These are phyloP conservation scores for Enteromius anoplus DNA, from an alignment of 2,797 vertebrate species.

Conservation along the genomic window DNA sequence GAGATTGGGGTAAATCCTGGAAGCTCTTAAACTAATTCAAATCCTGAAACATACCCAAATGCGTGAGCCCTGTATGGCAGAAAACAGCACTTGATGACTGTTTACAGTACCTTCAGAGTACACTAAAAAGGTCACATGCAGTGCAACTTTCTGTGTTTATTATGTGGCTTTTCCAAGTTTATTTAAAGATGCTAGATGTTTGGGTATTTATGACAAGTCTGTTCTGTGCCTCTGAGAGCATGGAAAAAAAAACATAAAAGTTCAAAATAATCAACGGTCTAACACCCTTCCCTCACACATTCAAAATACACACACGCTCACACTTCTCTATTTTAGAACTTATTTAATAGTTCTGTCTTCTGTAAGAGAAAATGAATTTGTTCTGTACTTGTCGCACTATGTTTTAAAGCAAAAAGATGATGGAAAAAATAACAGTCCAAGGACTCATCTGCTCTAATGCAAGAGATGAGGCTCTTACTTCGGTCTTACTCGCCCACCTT, in stretches of 20 bases:
- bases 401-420: conserved; percentile 1
- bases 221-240: conserved; percentile 8
- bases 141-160: not conserved
- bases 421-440: not conserved
- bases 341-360: conserved; percentile 12
- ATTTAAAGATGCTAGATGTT: conserved; percentile 32
- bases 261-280: conserved; percentile 38
- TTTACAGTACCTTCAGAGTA: not conserved
- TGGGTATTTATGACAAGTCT: conserved; percentile 26
- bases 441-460: conserved; percentile 15
- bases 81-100: conserved; percentile 3
- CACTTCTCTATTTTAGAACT: conserved; percentile 31
- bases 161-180: conserved; percentile 19
- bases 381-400: conserved; percentile 4
- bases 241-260: not conserved
- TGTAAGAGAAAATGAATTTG: conserved; percentile 11
- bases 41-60: not conserved
- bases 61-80: not conserved
- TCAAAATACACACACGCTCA: conserved; percentile 29
- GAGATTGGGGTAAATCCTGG: conserved; percentile 2
- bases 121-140: not conserved
- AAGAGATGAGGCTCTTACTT: conserved; percentile 14
- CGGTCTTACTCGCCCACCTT: not conserved
- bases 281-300: conserved; percentile 34
- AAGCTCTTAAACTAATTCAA: conserved; percentile 41